Conservation (phyloP, 2,888 invertebrate species). For the Hermaeophaga mercurialis region DNA sequence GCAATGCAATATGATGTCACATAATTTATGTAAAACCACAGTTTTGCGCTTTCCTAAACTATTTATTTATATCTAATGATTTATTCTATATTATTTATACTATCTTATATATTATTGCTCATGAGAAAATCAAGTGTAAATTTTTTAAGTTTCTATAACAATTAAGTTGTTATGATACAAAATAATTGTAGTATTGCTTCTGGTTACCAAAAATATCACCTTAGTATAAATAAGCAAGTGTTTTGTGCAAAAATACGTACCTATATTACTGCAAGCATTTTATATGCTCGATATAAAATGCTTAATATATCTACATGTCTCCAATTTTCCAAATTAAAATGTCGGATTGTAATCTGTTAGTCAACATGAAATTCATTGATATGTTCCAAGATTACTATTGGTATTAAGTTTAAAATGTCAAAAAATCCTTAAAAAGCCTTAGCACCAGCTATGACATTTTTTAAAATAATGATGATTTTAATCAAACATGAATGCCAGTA, state of each 20-base stretch:
- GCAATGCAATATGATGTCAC: conserved; percentile 28
- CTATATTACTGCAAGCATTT: conserved; percentile 53
- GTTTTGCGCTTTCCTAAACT: conserved; percentile 26
- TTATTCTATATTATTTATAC: conserved; percentile 42
- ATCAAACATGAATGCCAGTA: no score
- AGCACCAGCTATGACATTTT: no score
- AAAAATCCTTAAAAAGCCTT: no score
- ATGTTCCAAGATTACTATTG: conserved; percentile 23
- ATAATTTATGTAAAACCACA: conserved; percentile 27
- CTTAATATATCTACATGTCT: conserved; percentile 12
- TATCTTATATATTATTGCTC: conserved; percentile 51
- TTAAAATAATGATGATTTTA: no score
- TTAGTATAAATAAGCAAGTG: conserved; percentile 47
- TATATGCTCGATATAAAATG: conserved; percentile 9
- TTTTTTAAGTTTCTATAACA: conserved; percentile 35
- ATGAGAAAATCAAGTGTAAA: conserved; percentile 44
- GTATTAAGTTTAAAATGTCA: no score
- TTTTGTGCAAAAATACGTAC: conserved; percentile 57
- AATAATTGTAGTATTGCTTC: conserved; percentile 56
- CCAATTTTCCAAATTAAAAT: conserved; percentile 5
- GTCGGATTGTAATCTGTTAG: conserved; percentile 11
- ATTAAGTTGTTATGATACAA: conserved; percentile 44
- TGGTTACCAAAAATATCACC: conserved; percentile 59
- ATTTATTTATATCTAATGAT: conserved; percentile 39
- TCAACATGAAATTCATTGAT: conserved; percentile 34